Conservation (phyloP, 2,113 vertebrate species). For the Fulmarus glacialis region DNA sequence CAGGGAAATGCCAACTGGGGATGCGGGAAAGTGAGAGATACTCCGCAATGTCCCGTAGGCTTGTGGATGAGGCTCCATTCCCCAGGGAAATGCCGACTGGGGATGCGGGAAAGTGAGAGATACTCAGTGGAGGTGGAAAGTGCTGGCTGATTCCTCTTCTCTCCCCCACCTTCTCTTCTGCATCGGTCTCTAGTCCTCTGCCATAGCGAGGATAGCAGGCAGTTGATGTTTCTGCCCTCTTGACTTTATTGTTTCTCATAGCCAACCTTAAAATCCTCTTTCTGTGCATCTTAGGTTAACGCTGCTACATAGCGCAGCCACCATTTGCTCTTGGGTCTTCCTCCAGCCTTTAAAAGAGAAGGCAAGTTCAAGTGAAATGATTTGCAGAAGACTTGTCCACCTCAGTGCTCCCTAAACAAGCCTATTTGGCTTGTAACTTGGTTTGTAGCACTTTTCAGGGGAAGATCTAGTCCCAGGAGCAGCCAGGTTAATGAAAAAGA, state of each 20-base stretch:
- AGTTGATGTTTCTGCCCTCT: neutral
- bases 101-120: no score
- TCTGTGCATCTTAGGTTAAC: neutral
- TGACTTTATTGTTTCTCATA: neutral
- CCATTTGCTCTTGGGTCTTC: neutral
- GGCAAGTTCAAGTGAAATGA: neutral
- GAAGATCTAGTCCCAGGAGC: neutral
- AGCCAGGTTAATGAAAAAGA: neutral
- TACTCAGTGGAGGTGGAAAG: no score
- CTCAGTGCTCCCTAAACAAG: accelerated
- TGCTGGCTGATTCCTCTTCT: neutral
- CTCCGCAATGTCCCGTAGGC: accelerated
- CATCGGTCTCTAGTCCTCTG: neutral
- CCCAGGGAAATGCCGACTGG: accelerated
- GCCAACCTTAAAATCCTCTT: neutral
- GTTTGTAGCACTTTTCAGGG: neutral
- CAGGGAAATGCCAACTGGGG: accelerated
- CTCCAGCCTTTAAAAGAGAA: neutral
- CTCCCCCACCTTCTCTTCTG: neutral
- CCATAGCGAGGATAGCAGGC: neutral
- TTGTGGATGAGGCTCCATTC: neutral
- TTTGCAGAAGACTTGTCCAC: neutral
- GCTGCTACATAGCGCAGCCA: no score
- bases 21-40: neutral
- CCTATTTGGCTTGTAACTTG: neutral